A percentile compares a stretch with the other conserved stretches of the same genome.
Conservation (phyloP, 2,113 vertebrate species). For the Pogona vitticeps region DNA sequence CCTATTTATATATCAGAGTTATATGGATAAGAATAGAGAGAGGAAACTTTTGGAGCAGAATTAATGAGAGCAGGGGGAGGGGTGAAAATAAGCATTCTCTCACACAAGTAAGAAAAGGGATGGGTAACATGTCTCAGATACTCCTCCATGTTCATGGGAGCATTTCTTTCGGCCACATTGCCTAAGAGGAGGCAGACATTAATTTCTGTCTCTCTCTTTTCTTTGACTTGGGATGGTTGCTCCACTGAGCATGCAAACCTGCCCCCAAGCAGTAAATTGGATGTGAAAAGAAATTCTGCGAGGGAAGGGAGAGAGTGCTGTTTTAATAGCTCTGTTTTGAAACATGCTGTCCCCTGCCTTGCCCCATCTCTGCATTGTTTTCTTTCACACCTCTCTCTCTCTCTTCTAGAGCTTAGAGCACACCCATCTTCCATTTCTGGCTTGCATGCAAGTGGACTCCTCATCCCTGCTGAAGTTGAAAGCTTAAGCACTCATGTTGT, state of each 20-base stretch:
- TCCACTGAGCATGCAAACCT: neutral
- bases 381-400: neutral
- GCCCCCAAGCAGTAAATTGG: conserved; percentile 7
- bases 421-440: neutral
- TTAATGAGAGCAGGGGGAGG: neutral
- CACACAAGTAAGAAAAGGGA: neutral
- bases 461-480: neutral
- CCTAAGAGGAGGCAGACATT: neutral
- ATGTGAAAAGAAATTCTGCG: neutral
- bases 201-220: neutral
- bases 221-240: neutral
- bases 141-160: neutral
- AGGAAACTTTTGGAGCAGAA: neutral
- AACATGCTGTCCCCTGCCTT: neutral
- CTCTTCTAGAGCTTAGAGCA: neutral
- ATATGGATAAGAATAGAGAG: neutral
- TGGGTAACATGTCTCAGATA: neutral
- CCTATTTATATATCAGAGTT: neutral
- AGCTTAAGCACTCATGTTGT: neutral
- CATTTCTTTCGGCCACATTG: neutral
- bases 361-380: no score
- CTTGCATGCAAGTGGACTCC: neutral
- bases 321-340: neutral
- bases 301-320: neutral
- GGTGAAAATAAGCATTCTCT: neutral